Evolutionary conservation across 2,888 invertebrate species (phyloP), one percentile per base, ranked within the genome.

Genomic region (Tenthredo distinguenda): DNA sequence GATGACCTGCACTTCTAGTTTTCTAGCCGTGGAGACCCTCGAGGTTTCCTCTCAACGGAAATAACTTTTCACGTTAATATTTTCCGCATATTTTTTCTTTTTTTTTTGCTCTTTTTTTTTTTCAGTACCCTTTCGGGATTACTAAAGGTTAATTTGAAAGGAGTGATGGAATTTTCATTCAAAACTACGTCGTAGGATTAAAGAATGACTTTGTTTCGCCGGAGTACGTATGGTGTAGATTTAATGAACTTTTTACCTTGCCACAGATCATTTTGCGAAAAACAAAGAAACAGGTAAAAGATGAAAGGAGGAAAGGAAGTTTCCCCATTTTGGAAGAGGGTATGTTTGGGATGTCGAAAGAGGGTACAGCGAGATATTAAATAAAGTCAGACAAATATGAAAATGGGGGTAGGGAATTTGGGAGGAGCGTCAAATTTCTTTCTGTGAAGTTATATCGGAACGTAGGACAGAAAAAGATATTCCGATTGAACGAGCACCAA

Each of bases 401-500:
- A 40, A 37, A 71, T 71, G 40, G 9, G n/a, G 71, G 37, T 71
- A 34, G 37, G 31, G 31, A 71, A 31, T n/a, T n/a, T 62, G 21
- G 15, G 31, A 71, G n/a, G n/a, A 71, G 26, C 71, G 71, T 71
- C 71, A 71, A 71, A 71, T 71, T 71, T 71, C 37, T 71, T 71
- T 71, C 40, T 31, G 37, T 71, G 71, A 68, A 68, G 65, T 68
- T 37, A n/a, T 71, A 71, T 71, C 34, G 71, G n/a, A 71, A 37
- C 34, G 34, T 18, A 34, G 18, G 34, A 18, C 12, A 68, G 26
- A 77, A 55, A 77, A 26, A 55, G 50, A 47, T 15, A 26, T 77
- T 77, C 77, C 77, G 55, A 50, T 26, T 77, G 50, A 77, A 77
- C 50, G 77, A 77, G 15, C 77, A 77, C 31, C 77, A n/a, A 77